phyloP scores from a whole-genome alignment of 2,888 invertebrate species.

The Dorcus parallelipipedus region DNA sequence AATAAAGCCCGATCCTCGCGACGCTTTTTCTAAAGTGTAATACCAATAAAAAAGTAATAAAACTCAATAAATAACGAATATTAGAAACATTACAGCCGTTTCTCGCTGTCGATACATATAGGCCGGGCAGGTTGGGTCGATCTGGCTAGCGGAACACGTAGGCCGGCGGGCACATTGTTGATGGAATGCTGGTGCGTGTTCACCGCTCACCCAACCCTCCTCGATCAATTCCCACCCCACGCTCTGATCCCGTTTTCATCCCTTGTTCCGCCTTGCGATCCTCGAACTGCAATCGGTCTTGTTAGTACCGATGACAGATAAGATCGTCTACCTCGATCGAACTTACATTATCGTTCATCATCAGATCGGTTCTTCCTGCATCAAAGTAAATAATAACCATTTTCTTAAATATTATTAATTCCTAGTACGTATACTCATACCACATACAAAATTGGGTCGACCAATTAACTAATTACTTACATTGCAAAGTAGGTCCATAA shows the following conservation, averaged over 20 bases:
- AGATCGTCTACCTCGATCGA: constrained; percentile 29
- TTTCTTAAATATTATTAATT: too few relatives aligned
- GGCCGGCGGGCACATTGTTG: constrained; percentile 30
- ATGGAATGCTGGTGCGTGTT: constrained; percentile 34
- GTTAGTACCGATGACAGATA: constrained; percentile 32
- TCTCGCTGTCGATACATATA: constrained; percentile 8
- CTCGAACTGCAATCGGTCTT: constrained; percentile 31
- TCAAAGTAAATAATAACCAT: too few relatives aligned
- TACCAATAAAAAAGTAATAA: constrained; percentile 23
- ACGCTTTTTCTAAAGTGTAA: constrained; percentile 12
- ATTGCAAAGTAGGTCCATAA: too few relatives aligned
- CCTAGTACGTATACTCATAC: too few relatives aligned
- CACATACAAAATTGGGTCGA: too few relatives aligned
- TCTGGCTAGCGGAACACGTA: constrained; percentile 31
- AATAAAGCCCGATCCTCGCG: neutral
- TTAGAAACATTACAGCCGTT: constrained; percentile 20
- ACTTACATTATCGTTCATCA: too few relatives aligned
- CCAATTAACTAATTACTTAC: too few relatives aligned
- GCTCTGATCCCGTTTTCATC: constrained; percentile 25
- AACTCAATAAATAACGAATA: constrained; percentile 25
- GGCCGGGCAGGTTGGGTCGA: constrained; percentile 9
- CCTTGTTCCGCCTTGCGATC: constrained; percentile 18
- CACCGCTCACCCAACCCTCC: constrained; percentile 22
- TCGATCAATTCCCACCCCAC: constrained; percentile 16
- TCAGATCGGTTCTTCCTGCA: too few relatives aligned